A percentile compares a stretch with the other conserved stretches of the same genome.
These are phyloP conservation scores for Apamea crenata DNA, from an alignment of 2,888 invertebrate species.

Conservation along the genomic window DNA sequence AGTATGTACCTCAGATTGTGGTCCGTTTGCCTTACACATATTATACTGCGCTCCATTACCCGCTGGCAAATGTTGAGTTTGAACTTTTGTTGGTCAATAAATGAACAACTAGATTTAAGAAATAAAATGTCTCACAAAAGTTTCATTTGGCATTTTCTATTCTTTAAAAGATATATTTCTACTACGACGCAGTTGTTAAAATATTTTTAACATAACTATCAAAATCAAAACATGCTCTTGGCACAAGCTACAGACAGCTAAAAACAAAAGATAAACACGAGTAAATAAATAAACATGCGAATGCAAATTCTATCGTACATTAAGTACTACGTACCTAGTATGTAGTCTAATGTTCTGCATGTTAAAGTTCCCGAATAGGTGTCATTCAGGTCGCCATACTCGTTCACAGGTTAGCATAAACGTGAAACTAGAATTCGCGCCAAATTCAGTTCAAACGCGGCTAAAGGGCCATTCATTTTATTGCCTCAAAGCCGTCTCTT, in stretches of 20 bases:
- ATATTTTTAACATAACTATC: background rate
- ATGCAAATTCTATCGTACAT: background rate
- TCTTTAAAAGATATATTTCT: background rate
- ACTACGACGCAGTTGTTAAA: background rate
- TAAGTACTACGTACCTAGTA: background rate
- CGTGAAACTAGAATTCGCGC: constrained; percentile 33
- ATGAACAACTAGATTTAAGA: background rate
- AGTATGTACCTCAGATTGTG: too few species aligned
- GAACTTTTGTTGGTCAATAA: background rate
- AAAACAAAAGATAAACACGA: constrained; percentile 1
- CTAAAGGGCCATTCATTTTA: constrained; percentile 21
- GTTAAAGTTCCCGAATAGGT: constrained; percentile 30
- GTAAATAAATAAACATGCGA: constrained; percentile 25
- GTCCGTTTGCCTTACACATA: background rate
- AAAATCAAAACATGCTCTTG: constrained; percentile 17
- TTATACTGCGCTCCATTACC: background rate
- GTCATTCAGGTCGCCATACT: constrained; percentile 32
- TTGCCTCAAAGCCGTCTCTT: constrained; percentile 14
- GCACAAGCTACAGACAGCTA: background rate
- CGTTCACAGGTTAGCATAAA: constrained; percentile 37
- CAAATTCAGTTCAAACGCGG: constrained; percentile 9
- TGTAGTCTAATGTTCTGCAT: constrained; percentile 8
- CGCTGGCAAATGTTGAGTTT: background rate
- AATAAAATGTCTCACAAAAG: too few species aligned
- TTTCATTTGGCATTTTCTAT: background rate